Conservation (phyloP, 2,797 vertebrate genomes). For the Neosalanx taihuensis region DNA sequence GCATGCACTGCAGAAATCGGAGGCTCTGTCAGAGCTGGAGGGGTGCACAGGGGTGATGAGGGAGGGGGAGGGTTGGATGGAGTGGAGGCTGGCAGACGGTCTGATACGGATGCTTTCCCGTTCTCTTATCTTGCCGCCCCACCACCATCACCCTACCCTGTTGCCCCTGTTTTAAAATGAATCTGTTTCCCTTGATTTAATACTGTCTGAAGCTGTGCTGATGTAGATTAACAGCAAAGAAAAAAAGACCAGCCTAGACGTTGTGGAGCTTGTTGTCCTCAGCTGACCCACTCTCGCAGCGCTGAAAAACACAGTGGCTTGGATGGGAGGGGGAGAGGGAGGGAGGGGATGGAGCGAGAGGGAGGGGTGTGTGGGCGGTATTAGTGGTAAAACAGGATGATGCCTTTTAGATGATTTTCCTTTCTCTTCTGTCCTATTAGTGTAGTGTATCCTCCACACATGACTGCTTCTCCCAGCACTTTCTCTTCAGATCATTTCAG, state of each 20-base stretch:
- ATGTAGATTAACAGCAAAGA: conserved; percentile 32
- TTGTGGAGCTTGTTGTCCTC: conserved; percentile 50
- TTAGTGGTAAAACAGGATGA: neutral
- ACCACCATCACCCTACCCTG: neutral
- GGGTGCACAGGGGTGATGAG: conserved; percentile 53
- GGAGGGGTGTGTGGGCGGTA: neutral
- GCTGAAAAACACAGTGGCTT: conserved; percentile 23
- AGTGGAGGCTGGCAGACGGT: conserved; percentile 23
- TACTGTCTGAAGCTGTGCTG: conserved; percentile 29
- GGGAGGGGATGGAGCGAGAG: no score
- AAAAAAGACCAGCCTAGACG: neutral
- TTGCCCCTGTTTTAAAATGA: neutral
- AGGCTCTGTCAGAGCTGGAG: conserved; percentile 56
- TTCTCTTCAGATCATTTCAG: neutral
- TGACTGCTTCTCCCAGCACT: neutral
- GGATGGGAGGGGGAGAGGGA: conserved; percentile 7
- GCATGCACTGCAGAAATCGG: conserved; percentile 52
- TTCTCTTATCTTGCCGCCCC: conserved; percentile 16
- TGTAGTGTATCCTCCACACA: neutral
- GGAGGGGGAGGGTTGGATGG: neutral
- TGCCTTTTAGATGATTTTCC: conserved; percentile 13
- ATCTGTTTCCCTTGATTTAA: neutral
- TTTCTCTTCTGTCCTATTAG: neutral
- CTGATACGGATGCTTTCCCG: conserved; percentile 43
- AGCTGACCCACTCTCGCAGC: conserved; percentile 46